These are phyloP conservation scores for Machimus atricapillus DNA, from an alignment of 2,888 invertebrate genomes.

Conservation along the genomic window DNA sequence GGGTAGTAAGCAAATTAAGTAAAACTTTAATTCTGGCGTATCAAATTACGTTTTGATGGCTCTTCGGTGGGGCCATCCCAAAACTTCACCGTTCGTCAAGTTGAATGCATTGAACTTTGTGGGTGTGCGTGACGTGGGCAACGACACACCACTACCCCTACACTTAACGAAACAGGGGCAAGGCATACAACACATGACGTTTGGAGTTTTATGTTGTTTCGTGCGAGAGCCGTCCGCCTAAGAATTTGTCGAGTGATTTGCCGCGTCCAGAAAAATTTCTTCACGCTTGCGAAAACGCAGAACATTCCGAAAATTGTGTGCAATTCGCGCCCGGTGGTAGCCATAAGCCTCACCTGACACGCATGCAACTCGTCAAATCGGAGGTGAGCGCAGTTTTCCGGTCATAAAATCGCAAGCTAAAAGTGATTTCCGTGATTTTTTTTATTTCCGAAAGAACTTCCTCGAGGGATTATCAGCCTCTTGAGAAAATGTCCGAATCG, in stretches of 20 bases:
- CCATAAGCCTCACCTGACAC: background rate
- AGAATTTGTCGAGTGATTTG: background rate
- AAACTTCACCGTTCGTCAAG: background rate
- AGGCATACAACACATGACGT: background rate
- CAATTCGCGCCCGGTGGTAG: background rate
- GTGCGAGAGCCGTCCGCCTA: background rate
- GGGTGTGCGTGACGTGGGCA: background rate
- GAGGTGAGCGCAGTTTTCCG: background rate
- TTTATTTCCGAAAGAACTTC: background rate
- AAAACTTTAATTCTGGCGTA: background rate
- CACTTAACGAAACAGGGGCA: constrained; percentile 5
- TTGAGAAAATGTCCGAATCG: constrained; percentile 6
- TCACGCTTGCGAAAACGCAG: background rate
- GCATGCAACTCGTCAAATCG: background rate
- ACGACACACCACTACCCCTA: background rate
- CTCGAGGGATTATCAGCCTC: no score
- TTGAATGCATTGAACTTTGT: background rate
- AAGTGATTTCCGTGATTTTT: background rate
- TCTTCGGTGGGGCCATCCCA: background rate
- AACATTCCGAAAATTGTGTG: background rate
- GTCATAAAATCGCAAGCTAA: background rate
- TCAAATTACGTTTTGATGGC: background rate
- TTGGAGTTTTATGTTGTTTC: background rate
- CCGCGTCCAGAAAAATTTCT: background rate
- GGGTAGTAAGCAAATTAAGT: background rate